Base-by-base conservation (phyloP, 1,140 invertebrate genomes). In the Drosophila repleta region DNA sequence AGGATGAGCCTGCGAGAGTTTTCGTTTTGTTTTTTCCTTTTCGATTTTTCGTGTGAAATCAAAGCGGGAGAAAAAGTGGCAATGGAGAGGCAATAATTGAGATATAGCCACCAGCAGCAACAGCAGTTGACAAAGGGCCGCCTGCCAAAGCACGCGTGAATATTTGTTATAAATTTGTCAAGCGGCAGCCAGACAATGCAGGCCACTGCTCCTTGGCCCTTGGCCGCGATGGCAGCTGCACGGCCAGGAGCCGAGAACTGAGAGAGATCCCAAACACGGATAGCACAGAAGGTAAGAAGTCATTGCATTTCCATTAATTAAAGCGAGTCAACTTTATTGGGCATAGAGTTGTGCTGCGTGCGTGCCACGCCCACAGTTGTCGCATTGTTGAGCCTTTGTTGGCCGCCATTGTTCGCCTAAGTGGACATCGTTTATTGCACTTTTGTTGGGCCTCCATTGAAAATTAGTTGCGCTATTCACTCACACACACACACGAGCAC, bases 151-250 rank as follows among this genome's bases (percentile, higher is more conserved):
- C 83, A 87, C 83, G 83, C 83, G 83, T 87, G 82, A 87, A 87
- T 85, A 85, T 85, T 85, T 85, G 81, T 87, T 88, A 88, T 83
- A 88, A 87, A 87, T 87, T 87, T 87, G 83, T 87, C 83, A 85
- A 72, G 61, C 73, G 64, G 35, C 37, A 56, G 43, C n/a, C 60
- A 49, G 46, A 49, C 52, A 60, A 52, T 37, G 58, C 49, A 51
- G 48, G 51, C 53, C 26, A 53, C 43, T 39, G 45, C 21, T 39
- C 7, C 32, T 39, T 15, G 26, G 26, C 46, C 7, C 8, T 32
- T 39, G 32, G 15, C 15, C 15, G 43, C 51, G 48, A 66, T 51
- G 62, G 72, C 73, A 76, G 79, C 61, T 26, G 58, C 55, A 21
- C 11, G n/a, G 13, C 13, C 21, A 55, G 20, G 2, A 20, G 58